These are phyloP conservation scores for Microtus montanus DNA, from an alignment of 2,113 vertebrate genomes.

Conservation along the genomic window DNA sequence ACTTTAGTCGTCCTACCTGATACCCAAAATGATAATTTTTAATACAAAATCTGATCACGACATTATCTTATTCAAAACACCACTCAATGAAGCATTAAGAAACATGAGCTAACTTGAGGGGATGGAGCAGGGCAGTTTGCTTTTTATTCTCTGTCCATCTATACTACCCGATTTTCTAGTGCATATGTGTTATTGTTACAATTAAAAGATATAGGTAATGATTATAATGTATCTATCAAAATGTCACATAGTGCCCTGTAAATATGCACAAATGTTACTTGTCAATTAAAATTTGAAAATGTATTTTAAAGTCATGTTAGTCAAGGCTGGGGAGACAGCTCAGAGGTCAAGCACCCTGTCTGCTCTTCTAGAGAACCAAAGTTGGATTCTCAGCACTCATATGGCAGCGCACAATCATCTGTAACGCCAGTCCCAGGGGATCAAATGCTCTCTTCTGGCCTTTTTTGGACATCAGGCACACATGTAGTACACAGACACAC, in stretches of 20 bases:
- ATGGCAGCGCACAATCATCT: neutral
- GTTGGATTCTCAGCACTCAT: neutral
- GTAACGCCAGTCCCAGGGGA: neutral
- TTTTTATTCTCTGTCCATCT: neutral
- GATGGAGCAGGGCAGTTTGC: neutral
- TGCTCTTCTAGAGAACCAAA: neutral
- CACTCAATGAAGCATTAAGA: neutral
- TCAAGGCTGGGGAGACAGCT: neutral
- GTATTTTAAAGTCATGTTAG: neutral
- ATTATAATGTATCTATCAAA: neutral
- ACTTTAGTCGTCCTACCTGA: neutral
- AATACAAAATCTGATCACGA: neutral
- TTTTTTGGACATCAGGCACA: neutral
- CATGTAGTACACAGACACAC: neutral
- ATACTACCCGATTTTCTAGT: neutral
- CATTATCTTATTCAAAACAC: neutral
- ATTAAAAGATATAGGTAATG: slow-evolving; percentile 20
- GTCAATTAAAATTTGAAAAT: neutral
- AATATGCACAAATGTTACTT: neutral
- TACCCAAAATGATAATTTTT: neutral
- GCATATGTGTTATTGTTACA: neutral
- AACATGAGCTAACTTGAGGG: neutral
- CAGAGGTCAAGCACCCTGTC: neutral
- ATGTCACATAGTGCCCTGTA: too few species aligned
- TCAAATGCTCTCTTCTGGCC: neutral